Base-by-base conservation (phyloP, 1,140 invertebrate species). In the Mylabris phalerata region DNA sequence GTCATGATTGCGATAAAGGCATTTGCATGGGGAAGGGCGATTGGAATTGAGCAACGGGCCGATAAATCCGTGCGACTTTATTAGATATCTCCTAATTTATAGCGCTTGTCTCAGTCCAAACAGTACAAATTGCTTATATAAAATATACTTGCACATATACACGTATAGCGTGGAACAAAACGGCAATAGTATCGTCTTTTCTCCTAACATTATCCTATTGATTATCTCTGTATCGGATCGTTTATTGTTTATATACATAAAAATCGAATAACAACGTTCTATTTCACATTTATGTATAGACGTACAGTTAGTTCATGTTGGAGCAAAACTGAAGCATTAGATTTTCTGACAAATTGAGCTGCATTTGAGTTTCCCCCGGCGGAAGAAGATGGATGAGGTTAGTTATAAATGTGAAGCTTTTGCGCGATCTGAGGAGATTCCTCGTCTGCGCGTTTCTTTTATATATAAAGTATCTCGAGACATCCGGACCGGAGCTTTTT, bases 361-460 rank as follows among this genome's bases (percentile, higher is more conserved):
- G 73, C 74, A 71, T 72, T 73, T 73, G 67, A 70, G 68, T 69
- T 68, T 52, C 70, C 68, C 67, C 67, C 59, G 51, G 57, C 60
- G 65, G 65, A 74, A 62, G 69, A 75, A 75, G 74, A 75, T 75
- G 73, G 74, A 75, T 75, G 73, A 75, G 73, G 73, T 72, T 74
- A 75, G 74, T 75, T 75, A 75, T 75, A 75, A 75, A 75, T 74
- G 74, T 75, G 74, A 73, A 73, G 73, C 73, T 75, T 74, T 73
- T 66, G 70, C 71, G 65, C 70, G 70, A 70, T 69, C 71, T 69
- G 66, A 55, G 65, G 61, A 68, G 69, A 69, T 70, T 70, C 65
- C 61, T 52, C 65, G 50, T 52, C 58, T 59, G 61, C 59, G 55
- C 63, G 60, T 67, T 73, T 71, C 69, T 74, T 74, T 73, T 68